phyloP scores from a whole-genome alignment of 2,113 vertebrate genomes.

The human region GRCh38 chr14:59431001-59431500 shows the following conservation, averaged over 20 bases:
- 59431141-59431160: neutral
- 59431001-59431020: neutral
- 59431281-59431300: neutral
- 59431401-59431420: neutral
- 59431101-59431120: neutral
- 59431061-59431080: neutral
- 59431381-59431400: neutral
- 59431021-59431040: neutral
- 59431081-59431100: neutral
- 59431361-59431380: neutral
- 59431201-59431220: neutral
- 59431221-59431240: neutral
- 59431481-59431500: neutral
- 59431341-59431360: neutral
- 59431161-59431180: neutral
- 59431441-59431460: neutral
- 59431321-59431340: neutral
- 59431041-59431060: neutral
- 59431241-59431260: neutral
- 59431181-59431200: neutral
- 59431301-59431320: neutral
- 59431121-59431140: neutral
- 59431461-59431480: conserved; percentile 18
- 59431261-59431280: neutral
- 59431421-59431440: neutral